A percentile compares a stretch with the other conserved stretches of the same genome.
Evolutionary conservation across 2,888 invertebrate genomes (phyloP).

Genomic region (Plemyria rubiginata): DNA sequence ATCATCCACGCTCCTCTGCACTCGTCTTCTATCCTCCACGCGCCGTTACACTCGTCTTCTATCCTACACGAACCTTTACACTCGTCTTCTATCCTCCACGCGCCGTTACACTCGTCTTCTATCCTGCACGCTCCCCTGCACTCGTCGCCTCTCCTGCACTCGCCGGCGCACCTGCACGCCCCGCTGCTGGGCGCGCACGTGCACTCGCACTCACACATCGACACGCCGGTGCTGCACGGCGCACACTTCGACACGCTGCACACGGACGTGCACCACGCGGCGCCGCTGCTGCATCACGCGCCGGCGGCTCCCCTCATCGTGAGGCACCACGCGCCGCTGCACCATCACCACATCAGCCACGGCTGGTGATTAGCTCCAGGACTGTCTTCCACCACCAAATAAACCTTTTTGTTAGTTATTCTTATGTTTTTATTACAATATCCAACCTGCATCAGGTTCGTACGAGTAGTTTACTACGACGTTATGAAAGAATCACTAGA

Average conservation of each 20-base stretch:
- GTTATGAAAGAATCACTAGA: too few relatives aligned
- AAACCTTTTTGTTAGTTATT: constrained; percentile 23
- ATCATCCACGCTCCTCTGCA: constrained; percentile 19
- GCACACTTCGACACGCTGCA: constrained; percentile 36
- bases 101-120: neutral
- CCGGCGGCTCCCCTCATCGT: constrained; percentile 15
- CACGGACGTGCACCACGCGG: constrained; percentile 17
- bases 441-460: neutral
- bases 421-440: constrained; percentile 24
- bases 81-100: constrained; percentile 21
- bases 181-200: constrained; percentile 27
- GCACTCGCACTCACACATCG: constrained; percentile 9
- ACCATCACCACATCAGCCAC: constrained; percentile 24
- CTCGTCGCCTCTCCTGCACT: constrained; percentile 6
- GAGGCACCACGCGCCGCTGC: constrained; percentile 9
- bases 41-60: constrained; percentile 33
- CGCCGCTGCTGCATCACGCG: constrained; percentile 24
- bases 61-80: constrained; percentile 17
- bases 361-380: constrained; percentile 36
- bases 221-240: constrained; percentile 29
- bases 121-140: neutral
- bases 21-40: neutral
- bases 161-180: constrained; percentile 21
- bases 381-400: constrained; percentile 30
- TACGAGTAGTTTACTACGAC: too few relatives aligned